Percentiles rank a stretch among this genome's conserved stretches.
These are phyloP conservation scores for Andricus quercusramuli DNA, from an alignment of 2,888 invertebrate species.

Conservation along the genomic window DNA sequence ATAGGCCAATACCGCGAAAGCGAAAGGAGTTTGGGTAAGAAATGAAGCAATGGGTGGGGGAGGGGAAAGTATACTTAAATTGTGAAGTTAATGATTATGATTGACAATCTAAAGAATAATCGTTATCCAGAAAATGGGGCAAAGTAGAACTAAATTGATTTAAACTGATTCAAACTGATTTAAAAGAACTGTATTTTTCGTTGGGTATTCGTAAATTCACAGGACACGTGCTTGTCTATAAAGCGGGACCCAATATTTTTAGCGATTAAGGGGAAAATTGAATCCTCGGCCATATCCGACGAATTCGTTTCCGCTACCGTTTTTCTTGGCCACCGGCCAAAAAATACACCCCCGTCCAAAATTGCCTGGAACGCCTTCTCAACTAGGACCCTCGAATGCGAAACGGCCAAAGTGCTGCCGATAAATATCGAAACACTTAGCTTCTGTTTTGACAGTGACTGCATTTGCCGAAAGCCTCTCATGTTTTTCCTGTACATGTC, in stretches of 20 bases:
- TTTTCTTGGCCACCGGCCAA: slow-evolving; percentile 72
- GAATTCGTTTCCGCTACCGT: slow-evolving; percentile 60
- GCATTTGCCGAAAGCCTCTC: slow-evolving; percentile 48
- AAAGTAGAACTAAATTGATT: no score
- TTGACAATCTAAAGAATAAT: no score
- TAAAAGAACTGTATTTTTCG: neutral
- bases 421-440: slow-evolving; percentile 77
- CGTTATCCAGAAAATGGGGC: no score
- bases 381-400: slow-evolving; percentile 29
- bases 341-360: slow-evolving; percentile 64
- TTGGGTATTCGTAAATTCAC: slow-evolving; percentile 7
- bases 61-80: neutral
- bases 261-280: slow-evolving; percentile 73
- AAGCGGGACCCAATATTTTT: slow-evolving; percentile 68
- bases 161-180: no score
- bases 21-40: slow-evolving; percentile 40
- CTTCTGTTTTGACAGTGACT: slow-evolving; percentile 68
- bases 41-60: slow-evolving; percentile 43
- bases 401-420: slow-evolving; percentile 58
- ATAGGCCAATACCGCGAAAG: slow-evolving; percentile 54
- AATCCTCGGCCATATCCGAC: slow-evolving; percentile 61
- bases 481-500: slow-evolving; percentile 4
- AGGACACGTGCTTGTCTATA: slow-evolving; percentile 49
- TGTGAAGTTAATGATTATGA: no score
- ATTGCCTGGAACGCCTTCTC: slow-evolving; percentile 43